These are phyloP conservation scores for Sceliomorpha sp. DNA, from an alignment of 2,888 invertebrate species.

Conservation along the genomic window DNA sequence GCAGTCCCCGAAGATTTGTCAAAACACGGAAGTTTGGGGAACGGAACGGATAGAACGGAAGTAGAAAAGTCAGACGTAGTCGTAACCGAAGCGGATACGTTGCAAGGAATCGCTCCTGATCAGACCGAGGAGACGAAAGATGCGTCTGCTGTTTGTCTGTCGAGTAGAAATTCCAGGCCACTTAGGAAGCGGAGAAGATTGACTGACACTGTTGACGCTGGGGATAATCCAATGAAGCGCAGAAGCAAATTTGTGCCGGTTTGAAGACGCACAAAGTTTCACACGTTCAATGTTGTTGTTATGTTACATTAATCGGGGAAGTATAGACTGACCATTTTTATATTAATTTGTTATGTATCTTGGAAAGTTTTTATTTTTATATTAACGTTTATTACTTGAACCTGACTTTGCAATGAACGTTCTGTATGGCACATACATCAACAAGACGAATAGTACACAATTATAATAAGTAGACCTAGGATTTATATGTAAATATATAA, in stretches of 20 bases:
- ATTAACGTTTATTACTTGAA: too few species aligned
- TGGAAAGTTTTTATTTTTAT: too few species aligned
- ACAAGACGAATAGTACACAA: too few species aligned
- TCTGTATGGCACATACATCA: too few species aligned
- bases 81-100: conserved; percentile 22
- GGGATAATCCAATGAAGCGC: conserved; percentile 60
- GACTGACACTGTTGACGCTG: conserved; percentile 54
- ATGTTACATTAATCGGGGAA: background rate
- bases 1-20: conserved; percentile 58
- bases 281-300: background rate
- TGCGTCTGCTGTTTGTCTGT: conserved; percentile 17
- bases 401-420: too few species aligned
- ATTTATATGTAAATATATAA: too few species aligned
- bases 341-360: too few species aligned
- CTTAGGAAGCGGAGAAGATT: conserved; percentile 62
- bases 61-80: too few species aligned
- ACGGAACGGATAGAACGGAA: conserved; percentile 11
- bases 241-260: conserved; percentile 64
- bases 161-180: conserved; percentile 45
- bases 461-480: too few species aligned
- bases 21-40: conserved; percentile 23
- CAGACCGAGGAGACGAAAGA: conserved; percentile 20
- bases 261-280: conserved; percentile 45
- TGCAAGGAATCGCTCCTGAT: conserved; percentile 10
- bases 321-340: background rate